A percentile compares a stretch with the other conserved stretches of the same genome.
Conservation (phyloP, 1,140 invertebrate genomes). For the Bombus superbus region DNA sequence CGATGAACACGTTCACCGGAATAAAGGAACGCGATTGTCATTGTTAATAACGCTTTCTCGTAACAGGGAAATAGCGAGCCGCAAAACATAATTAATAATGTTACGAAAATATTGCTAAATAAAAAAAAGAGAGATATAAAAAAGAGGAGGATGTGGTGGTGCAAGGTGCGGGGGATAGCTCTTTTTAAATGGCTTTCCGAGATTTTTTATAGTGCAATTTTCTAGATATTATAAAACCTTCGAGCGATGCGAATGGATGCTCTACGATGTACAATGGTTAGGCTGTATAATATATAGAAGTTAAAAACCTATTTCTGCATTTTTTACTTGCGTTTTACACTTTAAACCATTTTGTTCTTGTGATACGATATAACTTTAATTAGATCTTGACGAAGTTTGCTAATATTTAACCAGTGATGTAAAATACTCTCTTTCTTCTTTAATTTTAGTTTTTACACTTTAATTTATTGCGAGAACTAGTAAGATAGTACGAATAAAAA, state of each 20-base stretch:
- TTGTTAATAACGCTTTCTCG: constrained; percentile 54
- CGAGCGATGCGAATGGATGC: background rate
- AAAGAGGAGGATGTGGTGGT: constrained; percentile 24
- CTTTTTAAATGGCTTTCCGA: background rate
- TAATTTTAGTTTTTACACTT: background rate
- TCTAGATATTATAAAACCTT: background rate
- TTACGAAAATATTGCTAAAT: constrained; percentile 40
- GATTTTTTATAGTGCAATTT: constrained; percentile 14
- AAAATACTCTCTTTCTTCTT: background rate
- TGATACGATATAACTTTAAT: background rate
- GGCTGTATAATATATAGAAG: constrained; percentile 21
- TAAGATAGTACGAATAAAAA: background rate
- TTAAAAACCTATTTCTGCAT: constrained; percentile 6
- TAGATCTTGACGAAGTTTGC: background rate
- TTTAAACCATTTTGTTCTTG: background rate
- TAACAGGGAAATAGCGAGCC: constrained; percentile 54
- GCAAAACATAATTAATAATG: constrained; percentile 59
- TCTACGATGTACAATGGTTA: background rate
- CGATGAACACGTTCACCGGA: constrained; percentile 18
- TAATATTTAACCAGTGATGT: background rate
- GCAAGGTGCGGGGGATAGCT: background rate
- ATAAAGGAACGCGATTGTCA: constrained; percentile 41
- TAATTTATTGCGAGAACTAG: background rate
- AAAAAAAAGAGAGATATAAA: background rate
- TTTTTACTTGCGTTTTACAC: background rate